Conservation (phyloP, 2,797 vertebrate genomes). For the Hoplostethus atlanticus region DNA sequence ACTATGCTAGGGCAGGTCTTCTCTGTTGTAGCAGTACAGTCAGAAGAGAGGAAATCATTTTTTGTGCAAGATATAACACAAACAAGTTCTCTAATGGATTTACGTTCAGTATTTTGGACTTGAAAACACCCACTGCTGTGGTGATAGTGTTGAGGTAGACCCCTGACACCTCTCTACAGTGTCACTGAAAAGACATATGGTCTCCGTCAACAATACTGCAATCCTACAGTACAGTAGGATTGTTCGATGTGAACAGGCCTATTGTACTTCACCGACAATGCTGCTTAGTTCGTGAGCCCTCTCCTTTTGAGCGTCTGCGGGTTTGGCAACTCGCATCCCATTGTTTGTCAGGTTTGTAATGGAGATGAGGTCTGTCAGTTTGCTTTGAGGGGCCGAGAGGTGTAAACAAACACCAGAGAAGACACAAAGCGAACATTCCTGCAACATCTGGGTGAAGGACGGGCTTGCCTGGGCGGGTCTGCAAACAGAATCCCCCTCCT, state of each 20-base stretch:
- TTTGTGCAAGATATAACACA: background rate
- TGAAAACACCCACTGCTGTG: conserved; percentile 14
- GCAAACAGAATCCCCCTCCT: conserved; percentile 45
- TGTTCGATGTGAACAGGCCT: conserved; percentile 36
- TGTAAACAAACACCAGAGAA: conserved; percentile 73
- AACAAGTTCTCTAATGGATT: conserved; percentile 1
- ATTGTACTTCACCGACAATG: conserved; percentile 36
- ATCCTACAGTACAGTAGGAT: background rate
- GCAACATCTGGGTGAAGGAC: conserved; percentile 71
- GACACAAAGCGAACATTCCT: conserved; percentile 71
- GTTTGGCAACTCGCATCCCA: conserved; percentile 40
- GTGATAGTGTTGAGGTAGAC: background rate
- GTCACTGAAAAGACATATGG: no score
- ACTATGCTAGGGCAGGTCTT: background rate
- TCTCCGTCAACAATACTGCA: background rate
- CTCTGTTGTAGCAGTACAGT: background rate
- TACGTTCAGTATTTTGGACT: conserved; percentile 7
- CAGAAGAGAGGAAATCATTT: background rate
- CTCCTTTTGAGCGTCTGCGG: conserved; percentile 27
- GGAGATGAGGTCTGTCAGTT: conserved; percentile 60
- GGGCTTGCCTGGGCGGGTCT: conserved; percentile 54
- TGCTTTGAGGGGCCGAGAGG: conserved; percentile 53
- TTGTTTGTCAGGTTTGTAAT: conserved; percentile 70
- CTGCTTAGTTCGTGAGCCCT: conserved; percentile 32
- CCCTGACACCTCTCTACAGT: no score